Evolutionary conservation across 2,797 vertebrate genomes (phyloP), one percentile per base, ranked within the genome.

Genomic region (Halcyon badia): DNA sequence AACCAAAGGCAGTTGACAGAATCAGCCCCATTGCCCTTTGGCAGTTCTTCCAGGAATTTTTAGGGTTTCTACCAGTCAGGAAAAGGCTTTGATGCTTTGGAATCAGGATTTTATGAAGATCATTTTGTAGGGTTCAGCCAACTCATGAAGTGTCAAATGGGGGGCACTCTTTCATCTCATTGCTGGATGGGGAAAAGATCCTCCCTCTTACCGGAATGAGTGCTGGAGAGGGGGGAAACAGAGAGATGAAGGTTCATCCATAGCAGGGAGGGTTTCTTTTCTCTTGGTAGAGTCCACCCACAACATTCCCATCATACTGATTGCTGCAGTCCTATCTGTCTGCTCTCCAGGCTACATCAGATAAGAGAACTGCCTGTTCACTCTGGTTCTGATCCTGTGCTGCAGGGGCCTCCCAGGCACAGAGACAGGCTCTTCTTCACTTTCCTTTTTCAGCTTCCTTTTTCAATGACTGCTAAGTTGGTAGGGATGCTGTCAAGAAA

Each of bases 81-180:
- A 96, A 95, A 97, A 97, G 52, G 91, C 97, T 98, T 98, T 98
- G 97, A 98, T 97, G 97, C 96, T 97, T 91, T 70, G 54, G 95
- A 97, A 93, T 97, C 92, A 86, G 90, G 87, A 94, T 98, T 98
- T 98, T 98, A 97, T 97, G 97, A 98, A 98, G 96, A 95, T 89
- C 96, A 95, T 82, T 93, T 94, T 83, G 94, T 91, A 95, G 91
- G 97, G 97, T 98, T 98, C 97, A 98, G 97, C 97, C 97, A 97
- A 85, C 95, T 96, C 97, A 93, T 94, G 93, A 96, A 97, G 97
- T 98, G 97, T 98, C 97, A 98, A 92, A 90, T 80, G 72, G 87
- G 96, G 97, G 97, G 95, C 97, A 97, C 71, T 89, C 97, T 98
- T 98, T 98, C 97, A 97, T 97, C 97, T 98, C 90, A 11, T 92